phyloP scores from a whole-genome alignment of 2,888 invertebrate genomes.

The Drosophila diplacantha region DNA sequence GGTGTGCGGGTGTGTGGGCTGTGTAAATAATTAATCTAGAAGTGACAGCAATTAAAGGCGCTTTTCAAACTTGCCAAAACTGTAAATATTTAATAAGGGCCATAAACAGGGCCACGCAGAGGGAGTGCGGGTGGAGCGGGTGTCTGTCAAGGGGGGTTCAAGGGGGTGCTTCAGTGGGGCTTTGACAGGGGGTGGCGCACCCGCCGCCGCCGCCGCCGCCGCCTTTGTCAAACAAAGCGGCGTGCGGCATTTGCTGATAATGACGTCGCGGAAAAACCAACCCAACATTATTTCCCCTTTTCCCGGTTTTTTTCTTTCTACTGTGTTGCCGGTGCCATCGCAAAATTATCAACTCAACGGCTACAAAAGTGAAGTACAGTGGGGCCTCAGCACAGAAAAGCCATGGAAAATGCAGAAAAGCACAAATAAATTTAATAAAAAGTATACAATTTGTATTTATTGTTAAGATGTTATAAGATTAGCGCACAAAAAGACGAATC shows the following conservation, averaged over 20 bases:
- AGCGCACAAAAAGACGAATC: background rate
- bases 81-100: slow-evolving; percentile 69
- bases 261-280: slow-evolving; percentile 41
- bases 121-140: background rate
- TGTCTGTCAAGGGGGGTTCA: slow-evolving; percentile 5
- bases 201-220: background rate
- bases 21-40: slow-evolving; percentile 67
- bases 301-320: background rate
- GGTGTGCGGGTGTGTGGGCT: slow-evolving; percentile 26
- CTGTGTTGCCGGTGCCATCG: slow-evolving; percentile 51
- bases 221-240: slow-evolving; percentile 54
- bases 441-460: background rate
- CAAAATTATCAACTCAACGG: slow-evolving; percentile 67
- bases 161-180: slow-evolving; percentile 7
- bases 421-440: too few species aligned
- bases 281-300: background rate
- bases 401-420: background rate
- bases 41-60: slow-evolving; percentile 72
- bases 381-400: background rate
- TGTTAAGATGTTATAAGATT: too few species aligned
- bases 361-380: slow-evolving; percentile 18
- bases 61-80: slow-evolving; percentile 56
- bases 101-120: slow-evolving; percentile 51
- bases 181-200: background rate
- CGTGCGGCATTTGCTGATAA: slow-evolving; percentile 54